phyloP scores from a whole-genome alignment of 2,888 invertebrate genomes.

The Brachyptera risi region DNA sequence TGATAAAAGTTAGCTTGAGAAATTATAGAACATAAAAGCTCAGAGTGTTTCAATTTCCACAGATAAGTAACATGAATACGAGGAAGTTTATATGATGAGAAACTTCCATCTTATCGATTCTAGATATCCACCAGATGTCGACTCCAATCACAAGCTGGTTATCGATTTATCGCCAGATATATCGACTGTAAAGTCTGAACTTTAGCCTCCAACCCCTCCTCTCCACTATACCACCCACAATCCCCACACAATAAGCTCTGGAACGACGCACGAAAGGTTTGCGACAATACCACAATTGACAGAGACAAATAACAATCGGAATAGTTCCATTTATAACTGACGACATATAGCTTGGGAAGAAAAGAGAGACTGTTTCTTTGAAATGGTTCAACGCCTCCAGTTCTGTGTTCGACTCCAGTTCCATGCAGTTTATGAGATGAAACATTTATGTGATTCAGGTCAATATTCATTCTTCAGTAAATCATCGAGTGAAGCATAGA shows the following conservation, averaged over 20 bases:
- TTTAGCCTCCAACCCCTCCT: too few species aligned
- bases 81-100: neutral
- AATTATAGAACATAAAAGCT: neutral
- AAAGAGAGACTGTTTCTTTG: too few species aligned
- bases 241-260: neutral
- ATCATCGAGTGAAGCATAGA: too few species aligned
- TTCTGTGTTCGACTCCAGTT: too few species aligned
- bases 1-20: conserved; percentile 1
- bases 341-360: too few species aligned
- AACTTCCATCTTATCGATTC: neutral
- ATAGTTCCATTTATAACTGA: too few species aligned
- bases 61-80: neutral
- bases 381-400: too few species aligned
- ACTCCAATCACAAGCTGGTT: neutral
- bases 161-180: neutral
- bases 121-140: neutral
- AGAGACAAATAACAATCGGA: conserved; percentile 14
- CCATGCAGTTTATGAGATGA: too few species aligned
- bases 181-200: too few species aligned
- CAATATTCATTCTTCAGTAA: too few species aligned
- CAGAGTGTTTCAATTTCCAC: neutral
- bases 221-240: too few species aligned
- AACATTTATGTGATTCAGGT: too few species aligned
- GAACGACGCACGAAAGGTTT: neutral
- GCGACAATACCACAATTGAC: conserved; percentile 6